A percentile compares a stretch with the other conserved stretches of the same genome.
Evolutionary conservation across 1,140 invertebrate genomes (phyloP).

Genomic region (Nasonia vitripennis): DNA sequence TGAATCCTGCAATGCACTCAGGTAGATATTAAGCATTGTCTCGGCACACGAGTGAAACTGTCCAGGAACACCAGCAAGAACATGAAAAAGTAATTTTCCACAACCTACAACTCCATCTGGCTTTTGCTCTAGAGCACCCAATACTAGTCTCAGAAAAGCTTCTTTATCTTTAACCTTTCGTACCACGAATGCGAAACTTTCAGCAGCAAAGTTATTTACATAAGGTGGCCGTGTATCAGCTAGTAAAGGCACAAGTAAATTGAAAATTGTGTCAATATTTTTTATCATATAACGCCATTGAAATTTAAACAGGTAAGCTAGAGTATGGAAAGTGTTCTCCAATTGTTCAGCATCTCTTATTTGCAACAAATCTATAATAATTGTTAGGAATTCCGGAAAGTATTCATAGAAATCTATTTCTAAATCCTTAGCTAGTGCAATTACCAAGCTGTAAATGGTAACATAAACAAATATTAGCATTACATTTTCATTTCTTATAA

Average conservation of each 20-base stretch:
- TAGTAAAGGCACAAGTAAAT: slow-evolving; percentile 84
- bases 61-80: slow-evolving; percentile 85
- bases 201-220: slow-evolving; percentile 94
- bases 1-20: slow-evolving; percentile 77
- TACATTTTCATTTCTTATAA: neutral
- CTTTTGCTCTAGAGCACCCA: slow-evolving; percentile 81
- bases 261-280: slow-evolving; percentile 85
- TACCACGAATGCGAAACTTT: slow-evolving; percentile 94
- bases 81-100: slow-evolving; percentile 90
- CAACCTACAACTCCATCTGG: slow-evolving; percentile 83
- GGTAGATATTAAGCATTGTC: slow-evolving; percentile 78
- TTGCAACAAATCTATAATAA: slow-evolving; percentile 83
- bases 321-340: slow-evolving; percentile 87
- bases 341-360: slow-evolving; percentile 88
- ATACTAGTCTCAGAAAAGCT: slow-evolving; percentile 83
- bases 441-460: slow-evolving; percentile 81
- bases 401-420: slow-evolving; percentile 90
- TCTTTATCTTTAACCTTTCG: slow-evolving; percentile 89
- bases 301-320: slow-evolving; percentile 93
- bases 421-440: slow-evolving; percentile 85
- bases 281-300: slow-evolving; percentile 88
- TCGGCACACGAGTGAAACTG: slow-evolving; percentile 89
- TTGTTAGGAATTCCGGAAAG: slow-evolving; percentile 82
- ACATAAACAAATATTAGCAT: slow-evolving; percentile 14
- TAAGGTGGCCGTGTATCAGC: slow-evolving; percentile 83